Percentiles rank a stretch among this genome's conserved stretches.
Evolutionary conservation across 2,113 vertebrate genomes (phyloP).

Genomic region (Sminthopsis crassicaudata): DNA sequence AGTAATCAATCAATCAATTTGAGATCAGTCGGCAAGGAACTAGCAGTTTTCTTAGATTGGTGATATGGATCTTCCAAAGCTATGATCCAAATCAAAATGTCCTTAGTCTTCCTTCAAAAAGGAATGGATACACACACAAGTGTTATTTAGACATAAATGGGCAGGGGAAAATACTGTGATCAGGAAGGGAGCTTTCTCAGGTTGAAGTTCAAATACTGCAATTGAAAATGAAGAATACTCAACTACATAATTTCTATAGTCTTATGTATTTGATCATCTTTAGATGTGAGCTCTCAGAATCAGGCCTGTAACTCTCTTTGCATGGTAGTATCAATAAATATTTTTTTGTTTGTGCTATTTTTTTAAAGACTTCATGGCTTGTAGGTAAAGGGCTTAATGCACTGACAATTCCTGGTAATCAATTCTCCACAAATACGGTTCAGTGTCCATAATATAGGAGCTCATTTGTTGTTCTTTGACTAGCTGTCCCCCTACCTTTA

Average conservation of each 20-base stretch:
- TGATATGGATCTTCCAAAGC: background rate
- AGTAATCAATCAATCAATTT: background rate
- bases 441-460: background rate
- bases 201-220: background rate
- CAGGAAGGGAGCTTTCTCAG: background rate
- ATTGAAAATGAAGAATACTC: background rate
- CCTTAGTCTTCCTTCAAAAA: background rate
- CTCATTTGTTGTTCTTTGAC: background rate
- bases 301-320: background rate
- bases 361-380: background rate
- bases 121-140: background rate
- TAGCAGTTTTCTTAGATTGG: background rate
- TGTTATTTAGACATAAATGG: background rate
- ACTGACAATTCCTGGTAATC: background rate
- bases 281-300: background rate
- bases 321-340: background rate
- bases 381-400: background rate
- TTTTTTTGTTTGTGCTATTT: background rate
- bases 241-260: background rate
- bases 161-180: background rate
- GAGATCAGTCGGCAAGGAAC: background rate
- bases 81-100: background rate
- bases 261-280: background rate
- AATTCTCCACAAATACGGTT: background rate
- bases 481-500: no score